Percentiles rank a stretch among this genome's conserved stretches.
Conservation (phyloP, 2,888 invertebrate species). For the Bibio marci region DNA sequence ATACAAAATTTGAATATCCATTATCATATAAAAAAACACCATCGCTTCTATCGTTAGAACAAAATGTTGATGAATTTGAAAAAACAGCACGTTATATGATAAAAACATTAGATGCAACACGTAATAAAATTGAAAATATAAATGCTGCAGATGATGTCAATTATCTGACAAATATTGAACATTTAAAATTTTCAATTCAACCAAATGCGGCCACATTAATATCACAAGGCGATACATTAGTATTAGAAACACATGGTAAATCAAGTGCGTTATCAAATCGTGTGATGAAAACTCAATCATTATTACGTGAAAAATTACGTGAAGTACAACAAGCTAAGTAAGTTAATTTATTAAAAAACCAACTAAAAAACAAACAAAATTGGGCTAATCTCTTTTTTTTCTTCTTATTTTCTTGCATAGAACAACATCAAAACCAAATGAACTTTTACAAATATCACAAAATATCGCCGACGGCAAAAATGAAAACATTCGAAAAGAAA, state of each 20-base stretch:
- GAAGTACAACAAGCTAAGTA: slow-evolving; percentile 28
- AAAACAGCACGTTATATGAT: slow-evolving; percentile 27
- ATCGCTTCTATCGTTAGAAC: slow-evolving; percentile 16
- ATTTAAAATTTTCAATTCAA: slow-evolving; percentile 34
- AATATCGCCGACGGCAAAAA: not conserved
- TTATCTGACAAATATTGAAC: slow-evolving; percentile 15
- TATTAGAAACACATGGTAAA: slow-evolving; percentile 44
- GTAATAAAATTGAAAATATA: slow-evolving; percentile 19
- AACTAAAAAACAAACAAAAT: not conserved
- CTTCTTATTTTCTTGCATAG: slow-evolving; percentile 4
- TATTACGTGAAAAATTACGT: slow-evolving; percentile 26
- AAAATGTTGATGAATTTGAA: slow-evolving; percentile 26
- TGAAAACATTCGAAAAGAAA: not conserved
- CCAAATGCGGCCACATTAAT: slow-evolving; percentile 62
- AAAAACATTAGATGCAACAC: slow-evolving; percentile 23
- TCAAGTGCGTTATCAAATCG: slow-evolving; percentile 22
- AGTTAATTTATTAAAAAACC: slow-evolving; percentile 1
- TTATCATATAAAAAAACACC: not conserved
- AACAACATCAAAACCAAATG: not conserved
- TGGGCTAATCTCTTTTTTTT: not conserved
- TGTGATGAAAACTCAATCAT: slow-evolving; percentile 26
- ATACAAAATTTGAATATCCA: not conserved
- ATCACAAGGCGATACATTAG: slow-evolving; percentile 58
- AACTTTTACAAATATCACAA: not conserved
- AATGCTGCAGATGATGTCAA: not conserved